A percentile compares a stretch with the other conserved stretches of the same genome.
Conservation (phyloP, 2,888 invertebrate genomes). For the Erebia epiphron region DNA sequence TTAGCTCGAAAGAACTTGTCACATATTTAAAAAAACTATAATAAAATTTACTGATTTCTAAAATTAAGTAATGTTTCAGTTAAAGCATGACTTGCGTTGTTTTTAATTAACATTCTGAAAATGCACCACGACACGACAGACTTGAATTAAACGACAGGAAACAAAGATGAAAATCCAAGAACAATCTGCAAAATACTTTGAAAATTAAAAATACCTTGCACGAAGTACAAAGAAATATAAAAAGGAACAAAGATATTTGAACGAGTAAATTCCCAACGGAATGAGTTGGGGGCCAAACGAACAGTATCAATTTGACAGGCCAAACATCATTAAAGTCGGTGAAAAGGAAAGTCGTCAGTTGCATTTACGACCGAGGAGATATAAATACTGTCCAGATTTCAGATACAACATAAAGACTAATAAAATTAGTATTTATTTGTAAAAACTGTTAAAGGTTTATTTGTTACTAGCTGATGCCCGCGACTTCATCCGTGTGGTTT, state of each 20-base stretch:
- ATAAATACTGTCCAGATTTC: slow-evolving; percentile 27
- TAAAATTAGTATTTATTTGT: background rate
- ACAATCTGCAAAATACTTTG: background rate
- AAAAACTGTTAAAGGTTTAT: background rate
- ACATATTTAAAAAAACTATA: too few species aligned
- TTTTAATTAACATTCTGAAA: background rate
- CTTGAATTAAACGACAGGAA: background rate
- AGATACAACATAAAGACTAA: slow-evolving; percentile 14
- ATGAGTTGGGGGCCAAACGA: slow-evolving; percentile 28
- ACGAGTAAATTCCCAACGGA: slow-evolving; percentile 26
- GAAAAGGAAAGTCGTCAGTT: slow-evolving; percentile 25
- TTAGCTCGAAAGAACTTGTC: too few species aligned
- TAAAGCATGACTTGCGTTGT: background rate
- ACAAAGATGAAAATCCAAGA: background rate
- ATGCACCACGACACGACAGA: background rate
- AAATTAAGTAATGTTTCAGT: too few species aligned
- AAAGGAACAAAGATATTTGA: slow-evolving; percentile 18
- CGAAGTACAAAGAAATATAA: slow-evolving; percentile 19
- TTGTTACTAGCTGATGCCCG: too few species aligned
- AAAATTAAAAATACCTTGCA: slow-evolving; percentile 16
- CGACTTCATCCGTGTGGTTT: too few species aligned
- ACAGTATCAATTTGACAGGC: slow-evolving; percentile 34
- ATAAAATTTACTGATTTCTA: too few species aligned
- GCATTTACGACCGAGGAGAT: slow-evolving; percentile 23
- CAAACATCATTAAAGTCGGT: slow-evolving; percentile 33